These are phyloP conservation scores for Magallana nippona DNA, from an alignment of 2,888 invertebrate species.

Conservation along the genomic window DNA sequence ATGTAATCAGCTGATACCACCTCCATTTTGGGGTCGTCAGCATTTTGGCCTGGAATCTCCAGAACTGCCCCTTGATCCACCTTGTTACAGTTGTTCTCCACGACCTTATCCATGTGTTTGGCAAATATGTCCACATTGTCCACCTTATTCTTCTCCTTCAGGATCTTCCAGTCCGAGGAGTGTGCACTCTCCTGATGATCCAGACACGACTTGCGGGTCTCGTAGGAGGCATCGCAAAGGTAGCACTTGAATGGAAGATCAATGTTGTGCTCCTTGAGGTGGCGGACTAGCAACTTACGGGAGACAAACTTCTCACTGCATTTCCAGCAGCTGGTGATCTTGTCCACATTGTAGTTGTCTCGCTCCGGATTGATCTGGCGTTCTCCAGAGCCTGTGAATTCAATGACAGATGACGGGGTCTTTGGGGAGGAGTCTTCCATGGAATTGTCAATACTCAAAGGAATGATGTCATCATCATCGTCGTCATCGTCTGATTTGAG, in stretches of 20 bases:
- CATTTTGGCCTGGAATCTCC: slow-evolving; percentile 63
- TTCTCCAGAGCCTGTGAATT: slow-evolving; percentile 63
- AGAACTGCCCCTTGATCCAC: slow-evolving; percentile 62
- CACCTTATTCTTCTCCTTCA: slow-evolving; percentile 82
- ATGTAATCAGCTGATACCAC: slow-evolving; percentile 70
- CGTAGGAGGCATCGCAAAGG: slow-evolving; percentile 92
- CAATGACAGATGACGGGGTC: slow-evolving; percentile 47
- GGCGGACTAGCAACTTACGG: slow-evolving; percentile 73
- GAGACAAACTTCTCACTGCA: slow-evolving; percentile 72
- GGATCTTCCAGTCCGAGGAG: slow-evolving; percentile 88
- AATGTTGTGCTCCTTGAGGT: slow-evolving; percentile 77
- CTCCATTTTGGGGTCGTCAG: slow-evolving; percentile 65
- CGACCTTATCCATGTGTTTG: slow-evolving; percentile 73
- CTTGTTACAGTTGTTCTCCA: slow-evolving; percentile 68
- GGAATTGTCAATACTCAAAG: slow-evolving; percentile 45
- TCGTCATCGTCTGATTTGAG: slow-evolving; percentile 51
- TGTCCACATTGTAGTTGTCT: slow-evolving; percentile 78
- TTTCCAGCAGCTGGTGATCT: slow-evolving; percentile 77
- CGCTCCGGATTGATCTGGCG: slow-evolving; percentile 75
- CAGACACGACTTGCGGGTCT: slow-evolving; percentile 88
- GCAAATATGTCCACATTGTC: slow-evolving; percentile 71
- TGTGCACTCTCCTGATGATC: slow-evolving; percentile 90
- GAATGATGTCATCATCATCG: slow-evolving; percentile 54
- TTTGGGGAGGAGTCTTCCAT: slow-evolving; percentile 48
- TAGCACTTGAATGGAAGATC: slow-evolving; percentile 91